Percentiles rank a stretch among this genome's conserved stretches.
These are phyloP conservation scores for Toxotes chatareus DNA, from an alignment of 2,113 vertebrate genomes.

Conservation along the genomic window DNA sequence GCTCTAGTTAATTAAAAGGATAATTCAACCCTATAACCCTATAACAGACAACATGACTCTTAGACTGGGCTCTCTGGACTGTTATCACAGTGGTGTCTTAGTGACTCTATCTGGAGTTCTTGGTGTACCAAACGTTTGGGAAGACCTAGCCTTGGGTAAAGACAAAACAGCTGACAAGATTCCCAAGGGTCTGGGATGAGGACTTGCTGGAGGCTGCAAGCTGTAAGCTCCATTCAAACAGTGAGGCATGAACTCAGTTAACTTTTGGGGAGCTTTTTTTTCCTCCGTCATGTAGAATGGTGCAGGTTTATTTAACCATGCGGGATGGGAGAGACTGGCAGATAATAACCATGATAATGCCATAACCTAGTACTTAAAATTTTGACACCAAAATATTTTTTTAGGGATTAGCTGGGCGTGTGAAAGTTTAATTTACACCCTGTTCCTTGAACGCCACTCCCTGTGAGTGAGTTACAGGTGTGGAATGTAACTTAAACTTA, in stretches of 20 bases:
- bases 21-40: not conserved
- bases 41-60: not conserved
- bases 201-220: too few species aligned
- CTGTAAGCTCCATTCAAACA: not conserved
- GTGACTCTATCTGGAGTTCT: not conserved
- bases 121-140: not conserved
- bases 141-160: conserved; percentile 21
- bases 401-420: not conserved
- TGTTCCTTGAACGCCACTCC: not conserved
- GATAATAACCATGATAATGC: not conserved
- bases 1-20: not conserved
- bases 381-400: not conserved
- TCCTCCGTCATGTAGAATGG: conserved; percentile 13
- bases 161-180: conserved; percentile 51
- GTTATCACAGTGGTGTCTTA: not conserved
- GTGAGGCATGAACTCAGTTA: not conserved
- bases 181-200: conserved; percentile 16
- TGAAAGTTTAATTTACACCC: accelerated
- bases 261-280: too few species aligned
- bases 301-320: not conserved
- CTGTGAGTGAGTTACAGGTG: not conserved
- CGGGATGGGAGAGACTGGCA: not conserved
- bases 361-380: not conserved
- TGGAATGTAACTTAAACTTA: not conserved
- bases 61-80: not conserved